Percentiles rank a stretch among this genome's conserved stretches.
Conservation (phyloP, 1,140 invertebrate genomes). For the Drosophila auraria region DNA sequence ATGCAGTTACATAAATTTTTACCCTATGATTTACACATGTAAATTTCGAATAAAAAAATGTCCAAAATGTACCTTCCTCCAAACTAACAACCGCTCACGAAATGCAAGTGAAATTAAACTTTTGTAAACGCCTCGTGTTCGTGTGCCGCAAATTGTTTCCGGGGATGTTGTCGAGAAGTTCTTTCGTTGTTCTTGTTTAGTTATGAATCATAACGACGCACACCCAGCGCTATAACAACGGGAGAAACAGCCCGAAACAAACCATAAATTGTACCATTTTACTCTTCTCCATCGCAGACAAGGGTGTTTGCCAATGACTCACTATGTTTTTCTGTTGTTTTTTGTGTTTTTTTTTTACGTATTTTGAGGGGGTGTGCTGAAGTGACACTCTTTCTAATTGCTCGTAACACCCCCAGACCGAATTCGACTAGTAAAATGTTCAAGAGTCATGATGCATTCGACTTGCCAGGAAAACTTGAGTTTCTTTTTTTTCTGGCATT, state of each 20-base stretch:
- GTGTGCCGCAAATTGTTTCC: conserved; percentile 81
- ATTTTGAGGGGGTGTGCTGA: conserved; percentile 38
- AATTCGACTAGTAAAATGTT: conserved; percentile 50
- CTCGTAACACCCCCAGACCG: conserved; percentile 25
- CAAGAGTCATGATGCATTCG: conserved; percentile 62
- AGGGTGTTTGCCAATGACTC: conserved; percentile 62
- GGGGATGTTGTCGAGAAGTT: conserved; percentile 73
- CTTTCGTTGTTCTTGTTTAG: conserved; percentile 65
- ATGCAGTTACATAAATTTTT: not conserved
- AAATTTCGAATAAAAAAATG: conserved; percentile 15
- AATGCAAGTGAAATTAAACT: conserved; percentile 75
- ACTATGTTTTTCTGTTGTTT: conserved; percentile 56
- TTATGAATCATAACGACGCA: conserved; percentile 79
- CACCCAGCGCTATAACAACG: conserved; percentile 53
- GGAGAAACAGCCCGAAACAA: conserved; percentile 41
- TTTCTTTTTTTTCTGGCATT: conserved; percentile 43
- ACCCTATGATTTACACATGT: not conserved
- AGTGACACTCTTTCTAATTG: conserved; percentile 76
- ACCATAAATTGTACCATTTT: conserved; percentile 62
- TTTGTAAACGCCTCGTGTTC: conserved; percentile 78
- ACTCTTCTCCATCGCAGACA: conserved; percentile 34
- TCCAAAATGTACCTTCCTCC: conserved; percentile 5
- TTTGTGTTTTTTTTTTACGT: not conserved
- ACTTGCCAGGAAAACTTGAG: conserved; percentile 23
- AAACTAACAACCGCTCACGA: conserved; percentile 28